These are phyloP conservation scores for Pachliopta kotzebuea DNA, from an alignment of 2,888 invertebrate species.

Conservation along the genomic window DNA sequence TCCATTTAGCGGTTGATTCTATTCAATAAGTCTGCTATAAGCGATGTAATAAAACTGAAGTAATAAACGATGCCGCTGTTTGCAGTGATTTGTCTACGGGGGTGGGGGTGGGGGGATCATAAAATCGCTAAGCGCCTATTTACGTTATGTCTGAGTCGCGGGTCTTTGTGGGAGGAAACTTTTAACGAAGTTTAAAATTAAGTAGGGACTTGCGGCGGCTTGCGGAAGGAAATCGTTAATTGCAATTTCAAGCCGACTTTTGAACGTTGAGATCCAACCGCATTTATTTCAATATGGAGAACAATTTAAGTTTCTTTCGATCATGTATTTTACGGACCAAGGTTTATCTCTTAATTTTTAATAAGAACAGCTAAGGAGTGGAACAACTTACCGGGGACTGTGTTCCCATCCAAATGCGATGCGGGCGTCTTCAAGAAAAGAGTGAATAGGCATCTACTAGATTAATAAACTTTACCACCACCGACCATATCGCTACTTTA, in stretches of 20 bases:
- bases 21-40: not conserved
- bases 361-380: no score
- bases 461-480: no score
- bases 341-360: no score
- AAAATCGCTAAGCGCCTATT: constrained; percentile 13
- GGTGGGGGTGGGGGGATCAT: not conserved
- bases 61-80: constrained; percentile 1
- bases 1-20: no score
- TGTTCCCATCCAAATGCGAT: no score
- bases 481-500: no score
- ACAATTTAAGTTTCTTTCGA: no score
- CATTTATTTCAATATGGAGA: no score
- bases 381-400: no score
- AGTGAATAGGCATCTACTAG: no score
- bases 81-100: not conserved
- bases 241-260: constrained; percentile 18
- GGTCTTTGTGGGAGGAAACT: constrained; percentile 10
- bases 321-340: no score
- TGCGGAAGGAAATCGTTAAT: constrained; percentile 22
- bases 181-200: constrained; percentile 24
- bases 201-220: constrained; percentile 10
- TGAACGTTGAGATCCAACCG: not conserved
- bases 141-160: constrained; percentile 9
- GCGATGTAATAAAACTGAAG: not conserved
- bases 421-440: no score